Conservation (phyloP, 2,113 vertebrate genomes). For the Saccopteryx bilineata region DNA sequence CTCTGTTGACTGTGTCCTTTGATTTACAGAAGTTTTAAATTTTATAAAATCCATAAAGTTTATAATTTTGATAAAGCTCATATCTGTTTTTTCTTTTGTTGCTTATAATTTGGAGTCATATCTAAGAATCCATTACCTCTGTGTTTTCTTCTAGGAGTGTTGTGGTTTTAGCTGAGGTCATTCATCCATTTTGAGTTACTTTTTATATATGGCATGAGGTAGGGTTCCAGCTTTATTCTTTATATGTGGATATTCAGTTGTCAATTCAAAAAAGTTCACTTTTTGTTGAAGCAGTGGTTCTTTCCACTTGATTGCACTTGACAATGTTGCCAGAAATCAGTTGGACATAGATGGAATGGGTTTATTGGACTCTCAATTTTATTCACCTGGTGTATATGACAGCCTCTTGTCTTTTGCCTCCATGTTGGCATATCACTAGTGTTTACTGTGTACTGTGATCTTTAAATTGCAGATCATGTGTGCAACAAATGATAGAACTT, state of each 20-base stretch:
- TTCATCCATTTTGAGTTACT: not conserved
- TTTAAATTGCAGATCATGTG: not conserved
- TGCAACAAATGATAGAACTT: not conserved
- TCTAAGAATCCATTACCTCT: not conserved
- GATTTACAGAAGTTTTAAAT: not conserved
- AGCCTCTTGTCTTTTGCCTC: not conserved
- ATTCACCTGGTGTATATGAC: not conserved
- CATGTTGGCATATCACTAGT: not conserved
- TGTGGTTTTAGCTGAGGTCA: not conserved
- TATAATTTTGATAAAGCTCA: not conserved
- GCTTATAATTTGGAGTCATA: not conserved
- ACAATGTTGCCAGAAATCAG: not conserved
- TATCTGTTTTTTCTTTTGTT: conserved; percentile 7
- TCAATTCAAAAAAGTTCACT: too few relatives aligned
- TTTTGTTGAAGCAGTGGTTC: not conserved
- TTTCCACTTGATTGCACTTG: not conserved
- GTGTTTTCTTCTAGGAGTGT: not conserved
- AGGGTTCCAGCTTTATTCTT: not conserved
- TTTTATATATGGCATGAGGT: not conserved
- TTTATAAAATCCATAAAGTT: conserved; percentile 1
- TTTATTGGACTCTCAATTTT: not conserved
- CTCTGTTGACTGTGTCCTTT: not conserved
- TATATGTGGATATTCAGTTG: not conserved
- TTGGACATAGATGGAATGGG: not conserved
- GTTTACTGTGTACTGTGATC: not conserved